These are phyloP conservation scores for Calidris pygmaea DNA, from an alignment of 2,113 vertebrate genomes.

Conservation along the genomic window DNA sequence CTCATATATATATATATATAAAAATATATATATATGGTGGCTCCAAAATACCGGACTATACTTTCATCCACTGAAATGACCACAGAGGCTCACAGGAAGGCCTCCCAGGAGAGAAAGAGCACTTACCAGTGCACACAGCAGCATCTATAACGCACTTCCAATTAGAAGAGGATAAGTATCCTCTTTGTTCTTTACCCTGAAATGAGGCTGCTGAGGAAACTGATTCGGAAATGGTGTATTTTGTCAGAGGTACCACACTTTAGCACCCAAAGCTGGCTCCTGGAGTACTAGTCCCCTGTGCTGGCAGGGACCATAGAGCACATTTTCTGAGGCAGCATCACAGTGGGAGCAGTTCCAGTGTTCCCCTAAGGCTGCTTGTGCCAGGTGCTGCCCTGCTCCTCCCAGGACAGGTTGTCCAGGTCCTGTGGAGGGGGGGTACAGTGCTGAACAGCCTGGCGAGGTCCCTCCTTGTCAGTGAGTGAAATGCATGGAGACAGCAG, in stretches of 20 bases:
- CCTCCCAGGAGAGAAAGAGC: not conserved
- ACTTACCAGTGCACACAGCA: not conserved
- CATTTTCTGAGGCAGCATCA: not conserved
- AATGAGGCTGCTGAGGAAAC: not conserved
- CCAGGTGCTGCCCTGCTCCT: not conserved
- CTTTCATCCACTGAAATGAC: not conserved
- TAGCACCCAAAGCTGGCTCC: not conserved
- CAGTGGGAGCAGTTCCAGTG: not conserved
- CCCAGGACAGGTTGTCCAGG: not conserved
- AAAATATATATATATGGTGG: too few relatives aligned
- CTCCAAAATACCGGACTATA: not conserved
- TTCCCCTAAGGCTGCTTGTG: not conserved
- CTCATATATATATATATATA: too few relatives aligned
- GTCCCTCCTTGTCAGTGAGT: not conserved
- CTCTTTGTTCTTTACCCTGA: not conserved
- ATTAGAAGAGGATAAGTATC: not conserved
- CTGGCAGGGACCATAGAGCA: not conserved
- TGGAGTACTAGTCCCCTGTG: not conserved
- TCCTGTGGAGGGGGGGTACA: not conserved
- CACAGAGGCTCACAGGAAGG: not conserved
- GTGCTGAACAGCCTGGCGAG: not conserved
- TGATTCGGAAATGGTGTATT: not conserved
- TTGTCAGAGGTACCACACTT: not conserved
- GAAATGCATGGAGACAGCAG: not conserved
- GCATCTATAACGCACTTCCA: not conserved